Evolutionary conservation across 2,797 vertebrate genomes (phyloP), one percentile per base, ranked within the genome.

Genomic region (Helostoma temminkii): DNA sequence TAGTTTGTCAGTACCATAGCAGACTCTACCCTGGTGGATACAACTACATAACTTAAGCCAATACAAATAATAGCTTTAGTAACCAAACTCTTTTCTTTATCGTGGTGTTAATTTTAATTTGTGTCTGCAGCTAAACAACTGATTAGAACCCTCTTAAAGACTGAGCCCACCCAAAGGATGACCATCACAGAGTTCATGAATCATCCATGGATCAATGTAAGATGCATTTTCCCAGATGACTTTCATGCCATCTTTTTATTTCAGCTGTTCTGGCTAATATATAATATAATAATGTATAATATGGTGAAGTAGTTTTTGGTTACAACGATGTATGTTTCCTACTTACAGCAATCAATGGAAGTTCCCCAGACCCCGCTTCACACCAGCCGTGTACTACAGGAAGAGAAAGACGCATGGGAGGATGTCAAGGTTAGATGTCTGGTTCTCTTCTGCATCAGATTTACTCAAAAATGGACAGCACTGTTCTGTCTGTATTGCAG

Each of bases 121-220:
- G 1, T 76, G 1, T 85, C 69, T 81, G 3, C 87, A 99, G 98
- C 98, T 18, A 97, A 98, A 90, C 96, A 97, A 66, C 93, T 99
- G 73, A 99, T 99, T 70, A 92, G 95, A 58, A 96, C 95, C 82
- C 94, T 99, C 78, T 93, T 99, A 71, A 99, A 98, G 86, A 99
- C 97, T 0, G 97, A 99, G 74, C 98, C 98, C 0, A 97, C 96
- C 2, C 95, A 98, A 88, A 95, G 97, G 74, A 98, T 99, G 96
- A 98, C 97, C 14, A 99, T 99, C 87, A 96, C 95, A 0, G 97
- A 99, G 88, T 99, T 99, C 74, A 99, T 99, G 96, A 98, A 98
- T 91, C 95, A 99, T 76, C 96, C 97, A n/a, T 99, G 98, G 98
- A 98, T 99, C 90, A 98, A 98, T 92, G 98, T 98, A 79, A 92